phyloP scores from a whole-genome alignment of 2,888 invertebrate genomes.

The Brachynemurus nebulosus region DNA sequence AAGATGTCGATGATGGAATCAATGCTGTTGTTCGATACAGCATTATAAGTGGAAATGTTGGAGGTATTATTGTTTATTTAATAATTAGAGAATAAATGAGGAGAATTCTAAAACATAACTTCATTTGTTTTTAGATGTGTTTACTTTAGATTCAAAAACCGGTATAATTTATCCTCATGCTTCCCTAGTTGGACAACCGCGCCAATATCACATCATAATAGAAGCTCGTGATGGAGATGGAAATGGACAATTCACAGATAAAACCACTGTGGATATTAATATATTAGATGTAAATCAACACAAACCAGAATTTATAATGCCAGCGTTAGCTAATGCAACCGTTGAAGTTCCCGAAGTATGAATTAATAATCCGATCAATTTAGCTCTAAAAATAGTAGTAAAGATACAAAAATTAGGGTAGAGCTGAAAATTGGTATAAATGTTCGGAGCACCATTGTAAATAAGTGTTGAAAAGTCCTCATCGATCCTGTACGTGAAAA shows the following conservation, averaged over 20 bases:
- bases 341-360: slow-evolving; percentile 71
- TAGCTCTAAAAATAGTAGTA: too few relatives aligned
- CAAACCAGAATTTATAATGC: slow-evolving; percentile 66
- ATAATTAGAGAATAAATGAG: too few relatives aligned
- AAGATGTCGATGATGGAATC: slow-evolving; percentile 64
- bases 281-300: slow-evolving; percentile 71
- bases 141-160: slow-evolving; percentile 56
- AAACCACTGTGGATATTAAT: slow-evolving; percentile 58
- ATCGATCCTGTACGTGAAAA: too few relatives aligned
- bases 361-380: slow-evolving; percentile 12
- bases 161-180: slow-evolving; percentile 73
- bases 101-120: slow-evolving; percentile 28
- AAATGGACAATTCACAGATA: slow-evolving; percentile 46
- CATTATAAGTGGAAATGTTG: slow-evolving; percentile 53
- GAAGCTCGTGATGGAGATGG: slow-evolving; percentile 65
- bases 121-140: slow-evolving; percentile 43
- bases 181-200: slow-evolving; percentile 50
- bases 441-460: too few relatives aligned
- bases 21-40: slow-evolving; percentile 65
- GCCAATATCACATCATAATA: slow-evolving; percentile 34
- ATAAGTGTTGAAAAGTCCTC: too few relatives aligned
- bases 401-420: too few relatives aligned
- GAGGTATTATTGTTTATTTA: slow-evolving; percentile 36
- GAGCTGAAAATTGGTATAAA: too few relatives aligned
- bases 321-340: slow-evolving; percentile 58